Evolutionary conservation across 1,140 invertebrate species (phyloP).

Genomic region (Oppia nitens): DNA sequence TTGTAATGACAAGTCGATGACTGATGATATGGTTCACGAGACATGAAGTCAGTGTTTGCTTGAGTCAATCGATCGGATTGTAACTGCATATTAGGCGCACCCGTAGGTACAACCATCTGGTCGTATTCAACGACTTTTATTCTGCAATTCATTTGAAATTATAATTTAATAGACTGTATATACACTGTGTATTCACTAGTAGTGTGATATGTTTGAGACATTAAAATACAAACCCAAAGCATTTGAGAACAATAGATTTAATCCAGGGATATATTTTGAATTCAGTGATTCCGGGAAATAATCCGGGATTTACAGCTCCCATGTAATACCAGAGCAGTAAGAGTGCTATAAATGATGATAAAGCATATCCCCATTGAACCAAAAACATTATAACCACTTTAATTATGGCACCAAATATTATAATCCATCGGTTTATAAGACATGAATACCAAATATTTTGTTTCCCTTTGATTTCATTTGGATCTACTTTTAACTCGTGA

Average conservation of each 20-base stretch:
- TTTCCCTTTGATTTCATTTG: conserved; percentile 11
- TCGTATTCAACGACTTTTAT: conserved; percentile 38
- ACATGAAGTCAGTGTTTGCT: conserved; percentile 83
- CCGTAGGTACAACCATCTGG: conserved; percentile 72
- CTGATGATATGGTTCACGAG: conserved; percentile 52
- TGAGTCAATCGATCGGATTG: conserved; percentile 73
- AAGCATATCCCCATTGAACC: conserved; percentile 77
- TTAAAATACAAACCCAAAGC: conserved; percentile 53
- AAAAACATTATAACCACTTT: conserved; percentile 80
- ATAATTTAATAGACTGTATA: not conserved
- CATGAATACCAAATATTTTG: conserved; percentile 52
- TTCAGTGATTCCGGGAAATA: conserved; percentile 76
- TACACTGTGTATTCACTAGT: too few species aligned
- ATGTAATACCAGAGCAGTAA: conserved; percentile 72
- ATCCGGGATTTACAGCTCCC: conserved; percentile 77
- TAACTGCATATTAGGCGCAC: conserved; percentile 59
- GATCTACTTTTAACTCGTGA: not conserved
- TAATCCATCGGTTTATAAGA: conserved; percentile 77
- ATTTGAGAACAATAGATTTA: conserved; percentile 48
- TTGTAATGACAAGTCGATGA: conserved; percentile 8
- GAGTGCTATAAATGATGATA: conserved; percentile 44
- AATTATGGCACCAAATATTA: conserved; percentile 44
- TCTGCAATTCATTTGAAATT: not conserved
- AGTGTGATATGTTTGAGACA: not conserved
- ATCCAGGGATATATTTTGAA: conserved; percentile 72